Percentiles rank a stretch among this genome's conserved stretches.
phyloP scores from a whole-genome alignment of 1,140 invertebrate species.

The Drosophila nikananu region DNA sequence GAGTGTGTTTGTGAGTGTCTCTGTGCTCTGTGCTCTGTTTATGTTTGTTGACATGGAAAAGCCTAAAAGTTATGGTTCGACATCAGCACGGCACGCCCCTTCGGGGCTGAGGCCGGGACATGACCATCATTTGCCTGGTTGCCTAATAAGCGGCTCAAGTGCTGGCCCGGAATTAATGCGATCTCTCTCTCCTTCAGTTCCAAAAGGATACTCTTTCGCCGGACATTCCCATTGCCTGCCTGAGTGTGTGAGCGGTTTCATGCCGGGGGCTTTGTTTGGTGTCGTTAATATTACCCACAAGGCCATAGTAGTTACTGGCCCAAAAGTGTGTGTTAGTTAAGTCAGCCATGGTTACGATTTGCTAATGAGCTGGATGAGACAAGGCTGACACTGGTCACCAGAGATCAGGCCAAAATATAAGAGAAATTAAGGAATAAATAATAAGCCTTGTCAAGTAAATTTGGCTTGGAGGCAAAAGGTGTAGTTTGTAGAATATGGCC shows the following conservation, averaged over 20 bases:
- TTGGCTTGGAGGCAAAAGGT: background rate
- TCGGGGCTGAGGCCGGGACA: slow-evolving; percentile 14
- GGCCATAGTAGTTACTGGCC: slow-evolving; percentile 37
- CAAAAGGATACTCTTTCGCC: slow-evolving; percentile 55
- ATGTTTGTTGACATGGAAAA: slow-evolving; percentile 80
- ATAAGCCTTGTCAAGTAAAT: too few species aligned
- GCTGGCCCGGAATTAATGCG: slow-evolving; percentile 76
- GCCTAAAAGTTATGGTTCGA: slow-evolving; percentile 77
- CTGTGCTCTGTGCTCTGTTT: slow-evolving; percentile 57
- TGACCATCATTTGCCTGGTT: slow-evolving; percentile 69
- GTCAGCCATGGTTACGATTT: slow-evolving; percentile 45
- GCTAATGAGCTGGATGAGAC: slow-evolving; percentile 43
- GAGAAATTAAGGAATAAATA: background rate
- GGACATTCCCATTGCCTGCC: slow-evolving; percentile 37
- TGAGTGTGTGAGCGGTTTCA: slow-evolving; percentile 5
- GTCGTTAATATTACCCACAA: slow-evolving; percentile 51
- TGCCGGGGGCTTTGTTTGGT: slow-evolving; percentile 17
- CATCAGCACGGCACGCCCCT: slow-evolving; percentile 42
- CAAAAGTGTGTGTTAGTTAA: slow-evolving; percentile 46
- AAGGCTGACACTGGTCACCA: slow-evolving; percentile 13
- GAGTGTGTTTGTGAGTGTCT: background rate
- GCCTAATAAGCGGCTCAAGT: slow-evolving; percentile 78
- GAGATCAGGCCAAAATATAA: too few species aligned
- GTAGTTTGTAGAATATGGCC: background rate
- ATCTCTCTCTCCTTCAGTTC: slow-evolving; percentile 36